phyloP scores from a whole-genome alignment of 1,140 invertebrate genomes.

The Conus betulinus region DNA sequence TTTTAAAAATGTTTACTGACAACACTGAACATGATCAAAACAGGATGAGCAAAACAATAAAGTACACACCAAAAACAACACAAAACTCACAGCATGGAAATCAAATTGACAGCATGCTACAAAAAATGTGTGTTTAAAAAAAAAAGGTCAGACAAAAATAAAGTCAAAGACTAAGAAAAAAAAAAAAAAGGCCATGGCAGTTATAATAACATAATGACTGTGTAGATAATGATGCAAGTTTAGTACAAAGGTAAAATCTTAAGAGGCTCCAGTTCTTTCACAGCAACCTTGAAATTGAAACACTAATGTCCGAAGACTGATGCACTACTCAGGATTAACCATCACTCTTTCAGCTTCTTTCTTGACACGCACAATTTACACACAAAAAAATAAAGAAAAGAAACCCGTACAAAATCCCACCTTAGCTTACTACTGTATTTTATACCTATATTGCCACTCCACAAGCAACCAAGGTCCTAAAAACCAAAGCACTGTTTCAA shows the following conservation, averaged over 20 bases:
- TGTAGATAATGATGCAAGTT: no score
- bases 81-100: not conserved
- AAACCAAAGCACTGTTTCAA: not conserved
- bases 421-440: no score
- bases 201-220: no score
- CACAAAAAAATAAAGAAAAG: not conserved
- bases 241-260: not conserved
- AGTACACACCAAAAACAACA: not conserved
- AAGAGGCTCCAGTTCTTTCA: not conserved
- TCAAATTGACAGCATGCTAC: not conserved
- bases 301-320: not conserved
- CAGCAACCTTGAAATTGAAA: not conserved
- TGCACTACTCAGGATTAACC: not conserved
- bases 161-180: not conserved
- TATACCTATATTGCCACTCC: no score
- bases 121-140: not conserved
- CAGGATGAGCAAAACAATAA: slow-evolving; percentile 7
- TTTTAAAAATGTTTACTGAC: slow-evolving; percentile 8
- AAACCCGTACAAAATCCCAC: not conserved
- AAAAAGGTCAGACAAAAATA: slow-evolving; percentile 14
- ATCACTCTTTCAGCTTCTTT: not conserved
- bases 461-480: no score
- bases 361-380: not conserved
- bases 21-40: slow-evolving; percentile 11
- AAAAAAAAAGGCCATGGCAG: not conserved